Base-by-base conservation (phyloP, 2,113 vertebrate species). In the Melanostigma gelatinosum region DNA sequence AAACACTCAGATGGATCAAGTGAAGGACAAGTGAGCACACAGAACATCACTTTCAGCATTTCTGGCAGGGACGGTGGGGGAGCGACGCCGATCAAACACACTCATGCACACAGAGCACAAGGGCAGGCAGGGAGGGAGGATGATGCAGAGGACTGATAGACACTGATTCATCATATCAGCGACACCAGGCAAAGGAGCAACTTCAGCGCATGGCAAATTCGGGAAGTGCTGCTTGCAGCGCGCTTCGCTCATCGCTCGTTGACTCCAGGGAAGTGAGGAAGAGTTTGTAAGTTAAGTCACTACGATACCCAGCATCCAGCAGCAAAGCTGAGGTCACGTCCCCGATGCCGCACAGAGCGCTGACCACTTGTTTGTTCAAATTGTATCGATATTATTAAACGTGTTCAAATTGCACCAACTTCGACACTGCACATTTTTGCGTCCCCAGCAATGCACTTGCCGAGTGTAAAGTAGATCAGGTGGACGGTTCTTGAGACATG, bases 1-100 rank as follows among this genome's bases (percentile, higher is more conserved):
- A 79, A 69, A 73, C 76, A 83, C 77, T 81, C 86, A 67, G 71
- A 73, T 18, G 58, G 86, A 90, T 88, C 81, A 91, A 81, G 79
- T 84, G 69, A 83, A 72, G 79, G 80, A 83, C 85, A 76, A 91
- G 76, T 65, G 83, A 86, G 74, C 64, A 77, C 77, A 79, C 78
- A 75, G 81, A 87, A 64, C 57, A 87, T 84, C 75, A 79, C 83
- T 90, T 84, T 85, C 36, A 87, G 82, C 62, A 24, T 76, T 86
- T 75, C 71, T 87, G 89, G 84, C 89, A 79, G 40, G 40, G 42
- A 70, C 2, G 0, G 50, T 20, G 27, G 29, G 84, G 77, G 72
- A 77, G 22, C 15, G 36, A 54, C 62, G n/a, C 60, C 72, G 83
- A 83, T 90, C 79, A 85, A 85, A 92, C 77, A 75, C 34, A 36